phyloP scores from a whole-genome alignment of 2,797 vertebrate genomes.

The Malacoraja senta region DNA sequence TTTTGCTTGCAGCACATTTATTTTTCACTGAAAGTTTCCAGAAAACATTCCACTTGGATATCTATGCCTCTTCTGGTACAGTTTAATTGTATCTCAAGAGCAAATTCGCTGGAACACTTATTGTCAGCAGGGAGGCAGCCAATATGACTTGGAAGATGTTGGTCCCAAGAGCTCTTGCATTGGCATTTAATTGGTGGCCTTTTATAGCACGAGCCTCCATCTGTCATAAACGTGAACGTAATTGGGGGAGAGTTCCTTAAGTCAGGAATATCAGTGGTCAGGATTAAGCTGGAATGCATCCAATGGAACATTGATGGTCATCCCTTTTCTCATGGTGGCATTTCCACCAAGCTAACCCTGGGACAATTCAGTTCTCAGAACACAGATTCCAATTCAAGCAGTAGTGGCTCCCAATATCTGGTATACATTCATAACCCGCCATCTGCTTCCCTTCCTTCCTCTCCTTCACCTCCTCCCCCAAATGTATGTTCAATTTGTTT shows the following conservation, averaged over 20 bases:
- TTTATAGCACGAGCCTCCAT: background rate
- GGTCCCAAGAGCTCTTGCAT: background rate
- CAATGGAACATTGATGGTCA: background rate
- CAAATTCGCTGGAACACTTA: background rate
- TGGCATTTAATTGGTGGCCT: too few relatives aligned
- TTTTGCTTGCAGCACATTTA: background rate
- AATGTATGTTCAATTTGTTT: too few relatives aligned
- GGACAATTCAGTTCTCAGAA: too few relatives aligned
- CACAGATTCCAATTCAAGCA: too few relatives aligned
- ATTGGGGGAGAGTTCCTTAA: background rate
- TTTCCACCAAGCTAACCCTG: too few relatives aligned
- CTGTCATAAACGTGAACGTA: background rate
- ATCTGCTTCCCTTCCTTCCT: too few relatives aligned
- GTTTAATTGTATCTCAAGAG: background rate
- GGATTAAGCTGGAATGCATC: background rate
- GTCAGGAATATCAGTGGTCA: background rate
- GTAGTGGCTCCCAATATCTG: too few relatives aligned
- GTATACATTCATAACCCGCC: too few relatives aligned
- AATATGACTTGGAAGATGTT: background rate
- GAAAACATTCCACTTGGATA: background rate
- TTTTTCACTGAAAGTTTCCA: background rate
- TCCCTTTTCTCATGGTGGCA: too few relatives aligned
- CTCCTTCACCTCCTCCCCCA: too few relatives aligned
- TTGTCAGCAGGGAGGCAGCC: background rate
- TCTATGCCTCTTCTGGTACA: background rate